A percentile compares a stretch with the other conserved stretches of the same genome.
Evolutionary conservation across 2,888 invertebrate species (phyloP).

Genomic region (Camponotus fellah): DNA sequence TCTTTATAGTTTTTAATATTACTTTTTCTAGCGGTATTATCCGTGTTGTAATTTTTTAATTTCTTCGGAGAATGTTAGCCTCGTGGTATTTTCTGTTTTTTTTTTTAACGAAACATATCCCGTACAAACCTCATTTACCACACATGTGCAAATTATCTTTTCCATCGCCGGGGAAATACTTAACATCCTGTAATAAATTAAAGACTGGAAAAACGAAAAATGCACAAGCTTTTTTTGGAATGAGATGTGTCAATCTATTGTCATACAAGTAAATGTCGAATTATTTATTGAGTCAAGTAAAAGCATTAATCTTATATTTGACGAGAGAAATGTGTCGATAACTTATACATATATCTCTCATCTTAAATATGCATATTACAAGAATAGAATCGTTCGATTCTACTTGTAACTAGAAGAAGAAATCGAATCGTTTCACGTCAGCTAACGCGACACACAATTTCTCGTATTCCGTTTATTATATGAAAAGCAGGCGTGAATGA

Average conservation of each 20-base stretch:
- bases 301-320: background rate
- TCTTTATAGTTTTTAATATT: conserved; percentile 2
- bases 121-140: background rate
- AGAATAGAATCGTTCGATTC: background rate
- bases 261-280: background rate
- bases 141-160: background rate
- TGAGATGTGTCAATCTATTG: background rate
- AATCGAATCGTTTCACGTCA: background rate
- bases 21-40: background rate
- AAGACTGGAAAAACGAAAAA: background rate
- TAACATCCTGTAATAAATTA: background rate
- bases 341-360: too few relatives aligned
- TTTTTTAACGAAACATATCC: background rate
- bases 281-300: background rate
- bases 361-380: background rate
- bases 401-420: background rate
- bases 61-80: background rate
- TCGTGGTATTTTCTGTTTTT: background rate
- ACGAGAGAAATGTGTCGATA: too few relatives aligned
- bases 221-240: background rate
- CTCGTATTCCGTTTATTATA: conserved; percentile 23
- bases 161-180: background rate
- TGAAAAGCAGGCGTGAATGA: conserved; percentile 22
- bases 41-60: conserved; percentile 8
- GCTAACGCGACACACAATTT: background rate